Evolutionary conservation across 2,113 vertebrate species (phyloP), one percentile per base, ranked within the genome.

Genomic region (Riparia riparia): DNA sequence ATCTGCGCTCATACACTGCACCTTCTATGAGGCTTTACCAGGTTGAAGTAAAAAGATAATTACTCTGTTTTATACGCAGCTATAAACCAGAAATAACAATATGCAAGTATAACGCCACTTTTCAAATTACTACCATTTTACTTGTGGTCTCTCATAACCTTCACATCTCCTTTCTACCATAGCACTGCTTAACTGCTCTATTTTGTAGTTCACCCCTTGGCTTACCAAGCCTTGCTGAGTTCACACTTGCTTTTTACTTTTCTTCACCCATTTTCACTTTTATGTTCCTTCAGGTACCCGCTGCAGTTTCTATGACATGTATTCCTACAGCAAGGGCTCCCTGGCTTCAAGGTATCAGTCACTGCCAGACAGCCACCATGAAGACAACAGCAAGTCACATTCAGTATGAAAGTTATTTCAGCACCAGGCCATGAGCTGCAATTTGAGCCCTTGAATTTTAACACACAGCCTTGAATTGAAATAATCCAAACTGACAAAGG

Each of bases 331-430:
- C 25, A 73, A 73, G 45, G 14, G 28, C 12, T 87, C 37, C 34
- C 22, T 47, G 9, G 29, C 24, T 78, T 56, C 11, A 10, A n/a
- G 20, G 14, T 12, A 53, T 37, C 45, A 76, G 17, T 24, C 21
- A 24, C 31, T 31, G 4, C 28, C 53, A 82, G 15, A 14, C 5
- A 69, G 61, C 3, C 7, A 12, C 17, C n/a, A 53, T 0, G 0
- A 70, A 76, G 39, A 49, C 41, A 72, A 16, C 20, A 32, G 24
- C 2, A n/a, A 72, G 10, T 34, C 11, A 32, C 0, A 0, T 14
- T 32, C 49, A 31, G 5, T 1, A 7, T 3, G 2, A 37, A 68
- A 11, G 22, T 37, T 37, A 45, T 42, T 74, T 28, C 49, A 80
- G 31, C 6, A 31, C 17, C 41, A 77, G 12, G 44, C 11, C 68